Conservation (phyloP, 2,888 invertebrate species). For the Dendrolimus houi region DNA sequence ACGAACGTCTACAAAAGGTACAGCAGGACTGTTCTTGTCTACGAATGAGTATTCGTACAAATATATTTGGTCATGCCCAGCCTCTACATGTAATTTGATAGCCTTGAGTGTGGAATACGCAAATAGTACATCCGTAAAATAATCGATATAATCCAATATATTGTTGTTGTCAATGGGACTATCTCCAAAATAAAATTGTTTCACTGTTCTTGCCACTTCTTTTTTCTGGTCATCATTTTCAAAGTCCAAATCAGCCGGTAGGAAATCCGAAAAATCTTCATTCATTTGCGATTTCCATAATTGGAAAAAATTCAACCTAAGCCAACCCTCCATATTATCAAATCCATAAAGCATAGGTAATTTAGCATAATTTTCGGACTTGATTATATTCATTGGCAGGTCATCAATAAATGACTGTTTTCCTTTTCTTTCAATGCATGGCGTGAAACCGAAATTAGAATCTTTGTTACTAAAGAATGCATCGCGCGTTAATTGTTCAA, state of each 20-base stretch:
- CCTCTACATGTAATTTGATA: constrained; percentile 19
- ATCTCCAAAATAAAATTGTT: constrained; percentile 38
- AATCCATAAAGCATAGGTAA: constrained; percentile 34
- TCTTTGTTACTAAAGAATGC: constrained; percentile 17
- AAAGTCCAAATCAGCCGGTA: constrained; percentile 34
- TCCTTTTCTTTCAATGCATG: constrained; percentile 25
- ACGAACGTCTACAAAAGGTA: constrained; percentile 22
- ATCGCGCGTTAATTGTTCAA: constrained; percentile 22
- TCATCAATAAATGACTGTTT: constrained; percentile 29
- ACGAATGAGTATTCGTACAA: constrained; percentile 37
- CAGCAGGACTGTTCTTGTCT: constrained; percentile 19
- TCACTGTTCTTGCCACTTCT: constrained; percentile 19
- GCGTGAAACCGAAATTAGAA: constrained; percentile 19
- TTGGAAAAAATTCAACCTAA: constrained; percentile 15
- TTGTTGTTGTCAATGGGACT: constrained; percentile 15
- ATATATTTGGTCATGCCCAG: constrained; percentile 28
- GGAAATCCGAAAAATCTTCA: constrained; percentile 28
- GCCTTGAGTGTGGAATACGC: constrained; percentile 26
- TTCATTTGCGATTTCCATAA: constrained; percentile 27
- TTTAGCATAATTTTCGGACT: constrained; percentile 24
- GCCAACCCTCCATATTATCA: constrained; percentile 30
- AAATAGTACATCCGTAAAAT: constrained; percentile 42
- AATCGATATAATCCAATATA: constrained; percentile 21
- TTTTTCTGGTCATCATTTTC: constrained; percentile 21
- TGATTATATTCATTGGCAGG: constrained; percentile 31